Conservation (phyloP, 2,797 vertebrate species). For the Cyprinella venusta region DNA sequence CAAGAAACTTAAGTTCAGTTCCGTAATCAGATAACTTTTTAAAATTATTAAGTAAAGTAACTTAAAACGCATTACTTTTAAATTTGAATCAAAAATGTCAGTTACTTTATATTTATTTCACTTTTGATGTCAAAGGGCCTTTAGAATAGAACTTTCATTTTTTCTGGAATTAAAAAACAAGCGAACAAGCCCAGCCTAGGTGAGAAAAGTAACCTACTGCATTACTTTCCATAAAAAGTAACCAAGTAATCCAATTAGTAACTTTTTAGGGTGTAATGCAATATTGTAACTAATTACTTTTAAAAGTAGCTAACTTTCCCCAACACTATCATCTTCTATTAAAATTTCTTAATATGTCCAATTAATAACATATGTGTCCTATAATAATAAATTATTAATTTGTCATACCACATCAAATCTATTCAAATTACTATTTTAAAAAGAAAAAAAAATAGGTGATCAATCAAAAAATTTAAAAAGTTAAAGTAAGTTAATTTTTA, state of each 20-base stretch:
- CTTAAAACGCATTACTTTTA: background rate
- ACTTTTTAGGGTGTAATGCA: background rate
- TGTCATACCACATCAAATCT: too few species aligned
- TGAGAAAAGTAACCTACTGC: background rate
- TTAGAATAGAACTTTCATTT: background rate
- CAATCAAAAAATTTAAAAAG: too few species aligned
- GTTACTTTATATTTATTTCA: background rate
- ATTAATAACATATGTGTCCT: background rate
- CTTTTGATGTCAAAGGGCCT: background rate
- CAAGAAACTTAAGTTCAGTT: background rate
- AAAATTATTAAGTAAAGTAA: background rate
- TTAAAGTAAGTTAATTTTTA: too few species aligned
- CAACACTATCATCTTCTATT: background rate
- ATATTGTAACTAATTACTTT: background rate
- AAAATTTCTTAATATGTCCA: background rate
- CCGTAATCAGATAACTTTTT: background rate
- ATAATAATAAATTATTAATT: too few species aligned
- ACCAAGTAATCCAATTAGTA: background rate
- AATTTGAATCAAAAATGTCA: background rate
- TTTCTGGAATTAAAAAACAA: background rate
- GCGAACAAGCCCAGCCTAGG: background rate
- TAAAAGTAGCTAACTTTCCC: background rate
- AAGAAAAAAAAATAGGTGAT: too few species aligned
- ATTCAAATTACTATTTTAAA: too few species aligned
- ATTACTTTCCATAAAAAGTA: background rate